These are phyloP conservation scores for Seriola quinqueradiata DNA, from an alignment of 2,113 vertebrate genomes.

Conservation along the genomic window DNA sequence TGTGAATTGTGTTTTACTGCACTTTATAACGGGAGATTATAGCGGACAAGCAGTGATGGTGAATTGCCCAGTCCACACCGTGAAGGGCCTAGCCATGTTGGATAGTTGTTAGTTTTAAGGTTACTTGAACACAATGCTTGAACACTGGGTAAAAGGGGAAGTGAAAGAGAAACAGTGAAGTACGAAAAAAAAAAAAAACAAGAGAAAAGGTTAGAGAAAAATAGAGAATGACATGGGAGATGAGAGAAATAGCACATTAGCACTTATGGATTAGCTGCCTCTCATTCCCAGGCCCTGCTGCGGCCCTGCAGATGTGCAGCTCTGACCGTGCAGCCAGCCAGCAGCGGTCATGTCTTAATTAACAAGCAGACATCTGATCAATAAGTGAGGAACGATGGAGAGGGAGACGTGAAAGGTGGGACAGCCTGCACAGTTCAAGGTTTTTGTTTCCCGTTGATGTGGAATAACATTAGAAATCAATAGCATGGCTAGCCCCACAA, in stretches of 20 bases:
- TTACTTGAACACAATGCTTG: not conserved
- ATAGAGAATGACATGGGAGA: conserved; percentile 56
- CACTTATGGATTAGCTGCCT: conserved; percentile 81
- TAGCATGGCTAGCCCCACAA: conserved; percentile 22
- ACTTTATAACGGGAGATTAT: not conserved
- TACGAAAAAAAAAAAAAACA: not conserved
- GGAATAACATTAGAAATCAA: conserved; percentile 76
- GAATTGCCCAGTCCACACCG: not conserved
- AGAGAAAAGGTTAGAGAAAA: conserved; percentile 21
- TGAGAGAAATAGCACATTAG: conserved; percentile 73
- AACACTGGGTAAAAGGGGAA: not conserved
- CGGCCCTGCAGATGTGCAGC: conserved; percentile 69
- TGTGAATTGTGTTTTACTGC: not conserved
- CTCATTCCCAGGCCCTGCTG: conserved; percentile 75
- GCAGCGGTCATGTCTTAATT: conserved; percentile 81
- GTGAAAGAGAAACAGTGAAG: not conserved
- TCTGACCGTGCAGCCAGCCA: conserved; percentile 65
- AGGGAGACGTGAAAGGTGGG: conserved; percentile 65
- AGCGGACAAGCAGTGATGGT: not conserved
- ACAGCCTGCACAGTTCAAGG: conserved; percentile 71
- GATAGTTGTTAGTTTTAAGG: conserved; percentile 7
- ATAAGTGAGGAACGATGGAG: conserved; percentile 72
- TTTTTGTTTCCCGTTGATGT: conserved; percentile 74
- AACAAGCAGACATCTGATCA: conserved; percentile 78
- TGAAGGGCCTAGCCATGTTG: not conserved